Base-by-base conservation (phyloP, 53 echinoderm and acorn worm genomes). In the Hippasteria phrygiana region DNA sequence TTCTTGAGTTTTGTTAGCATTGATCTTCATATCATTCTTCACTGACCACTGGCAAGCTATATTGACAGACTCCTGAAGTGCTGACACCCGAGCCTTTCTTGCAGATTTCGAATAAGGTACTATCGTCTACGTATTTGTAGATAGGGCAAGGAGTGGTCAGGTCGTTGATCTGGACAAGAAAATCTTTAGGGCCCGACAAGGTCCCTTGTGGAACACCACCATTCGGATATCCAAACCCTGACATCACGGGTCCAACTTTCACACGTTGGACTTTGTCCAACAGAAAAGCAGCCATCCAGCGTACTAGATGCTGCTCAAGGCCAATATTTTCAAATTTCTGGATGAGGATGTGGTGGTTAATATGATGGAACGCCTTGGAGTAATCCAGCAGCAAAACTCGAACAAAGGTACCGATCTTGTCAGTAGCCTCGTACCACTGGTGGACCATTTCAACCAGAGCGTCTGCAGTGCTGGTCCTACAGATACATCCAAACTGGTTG, bases 121-220 rank as follows among this genome's bases (percentile, higher is more conserved):
- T 74, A 27, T 74, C 74, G 46, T 74, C 74, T 26, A 39, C 46
- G 18, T 74, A 74, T 34, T 34, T 74, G 1, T 22, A 9, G 11
- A 31, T 27, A 3, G 27, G 24, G 29, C 41, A 46, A 74, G 41
- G 40, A 8, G 39, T 74, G 2, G 41, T 39, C 29, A 39, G 29
- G 41, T 74, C 37, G 27, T 74, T 34, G 27, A 74, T 74, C n/a
- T 26, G 46, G 41, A 74, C 74, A 39, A 74, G n/a, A n/a, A n/a
- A n/a, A n/a, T n/a, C n/a, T n/a, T n/a, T n/a, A n/a, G n/a, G n/a
- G n/a, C n/a, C n/a, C n/a, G n/a, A n/a, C n/a, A n/a, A n/a, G n/a
- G n/a, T n/a, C n/a, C n/a, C n/a, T n/a, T n/a, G n/a, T n/a, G n/a
- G n/a, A n/a, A n/a, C n/a, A n/a, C n/a, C n/a, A n/a, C n/a, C n/a